Percentiles rank a stretch among this genome's conserved stretches.
phyloP scores from a whole-genome alignment of 2,888 invertebrate species.

The Callosobruchus maculatus region DNA sequence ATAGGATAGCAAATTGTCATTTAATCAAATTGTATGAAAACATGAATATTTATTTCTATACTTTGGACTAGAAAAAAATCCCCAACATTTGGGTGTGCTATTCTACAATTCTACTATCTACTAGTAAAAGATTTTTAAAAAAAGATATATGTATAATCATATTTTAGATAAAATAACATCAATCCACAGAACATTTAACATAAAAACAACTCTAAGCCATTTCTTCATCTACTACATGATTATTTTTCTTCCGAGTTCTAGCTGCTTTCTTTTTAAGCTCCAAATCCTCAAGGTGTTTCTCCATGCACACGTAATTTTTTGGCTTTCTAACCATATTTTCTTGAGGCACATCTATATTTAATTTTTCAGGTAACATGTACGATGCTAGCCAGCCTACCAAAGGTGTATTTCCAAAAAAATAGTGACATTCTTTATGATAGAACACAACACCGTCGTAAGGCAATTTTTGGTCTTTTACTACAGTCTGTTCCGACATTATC shows the following conservation, averaged over 20 bases:
- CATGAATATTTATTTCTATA: no score
- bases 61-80: no score
- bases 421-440: constrained; percentile 80
- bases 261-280: constrained; percentile 24
- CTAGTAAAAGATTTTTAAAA: not conserved
- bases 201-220: not conserved
- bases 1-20: no score
- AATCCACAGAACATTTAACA: not conserved
- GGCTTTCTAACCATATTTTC: constrained; percentile 51
- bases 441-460: constrained; percentile 84
- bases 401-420: constrained; percentile 72
- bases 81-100: not conserved
- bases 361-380: constrained; percentile 80
- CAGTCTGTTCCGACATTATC: constrained; percentile 45
- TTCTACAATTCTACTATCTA: not conserved
- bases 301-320: constrained; percentile 51
- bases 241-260: not conserved
- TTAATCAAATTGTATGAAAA: no score
- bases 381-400: constrained; percentile 89
- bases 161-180: not conserved
- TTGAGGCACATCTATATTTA: constrained; percentile 52
- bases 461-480: constrained; percentile 46
- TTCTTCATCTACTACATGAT: not conserved
- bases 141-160: not conserved
- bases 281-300: constrained; percentile 52